Evolutionary conservation across 2,113 vertebrate genomes (phyloP).

Genomic region (Dendrocopos noguchii): DNA sequence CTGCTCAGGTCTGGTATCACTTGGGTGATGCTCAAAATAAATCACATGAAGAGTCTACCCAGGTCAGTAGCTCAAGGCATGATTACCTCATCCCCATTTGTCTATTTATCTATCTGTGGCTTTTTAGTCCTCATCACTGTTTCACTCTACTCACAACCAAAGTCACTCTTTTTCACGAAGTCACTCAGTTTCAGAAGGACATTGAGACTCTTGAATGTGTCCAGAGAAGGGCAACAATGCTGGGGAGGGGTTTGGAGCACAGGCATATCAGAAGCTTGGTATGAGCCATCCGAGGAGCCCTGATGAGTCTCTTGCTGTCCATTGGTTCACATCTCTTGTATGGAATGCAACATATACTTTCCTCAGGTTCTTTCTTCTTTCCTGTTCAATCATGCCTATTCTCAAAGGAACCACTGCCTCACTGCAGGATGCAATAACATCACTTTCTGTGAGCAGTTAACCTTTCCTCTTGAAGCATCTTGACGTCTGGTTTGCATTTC

Average conservation of each 20-base stretch:
- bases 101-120: not conserved
- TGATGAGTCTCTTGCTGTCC: not conserved
- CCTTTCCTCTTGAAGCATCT: slow-evolving; percentile 54
- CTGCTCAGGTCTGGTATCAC: not conserved
- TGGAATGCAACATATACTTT: rapidly evolving
- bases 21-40: not conserved
- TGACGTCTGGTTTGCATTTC: slow-evolving; percentile 49
- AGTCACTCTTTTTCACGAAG: not conserved
- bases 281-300: not conserved
- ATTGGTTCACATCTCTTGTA: not conserved
- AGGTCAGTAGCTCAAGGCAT: not conserved
- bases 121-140: not conserved
- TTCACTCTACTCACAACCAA: not conserved
- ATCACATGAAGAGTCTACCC: not conserved
- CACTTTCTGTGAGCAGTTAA: slow-evolving; percentile 18
- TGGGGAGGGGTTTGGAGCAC: too few relatives aligned
- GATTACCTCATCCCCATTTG: not conserved
- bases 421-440: not conserved
- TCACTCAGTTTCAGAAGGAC: too few relatives aligned
- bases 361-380: not conserved
- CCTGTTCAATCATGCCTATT: not conserved
- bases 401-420: not conserved
- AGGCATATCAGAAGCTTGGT: not conserved
- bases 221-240: too few relatives aligned
- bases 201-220: too few relatives aligned